Evolutionary conservation across 1,140 invertebrate species (phyloP), one percentile per base, ranked within the genome.

Genomic region (Brachionus rotundiformis): DNA sequence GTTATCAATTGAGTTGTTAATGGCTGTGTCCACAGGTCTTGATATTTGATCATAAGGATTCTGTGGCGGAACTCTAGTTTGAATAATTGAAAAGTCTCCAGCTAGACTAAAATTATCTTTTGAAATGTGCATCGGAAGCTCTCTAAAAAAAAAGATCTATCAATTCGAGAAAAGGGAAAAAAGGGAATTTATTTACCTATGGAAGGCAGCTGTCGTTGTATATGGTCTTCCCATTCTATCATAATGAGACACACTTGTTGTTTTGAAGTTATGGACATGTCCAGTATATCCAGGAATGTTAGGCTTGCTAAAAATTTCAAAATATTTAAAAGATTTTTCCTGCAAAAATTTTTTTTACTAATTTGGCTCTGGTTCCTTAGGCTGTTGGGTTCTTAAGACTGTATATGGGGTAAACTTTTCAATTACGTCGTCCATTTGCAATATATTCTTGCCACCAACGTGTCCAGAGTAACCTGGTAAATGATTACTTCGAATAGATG

Each of bases 201-300:
- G 59, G 41, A n/a, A 79, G 25, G 76, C 76, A 33, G 76, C 76
- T 19, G 47, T 79, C 8, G 76, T 79, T 33, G 76, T 79, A 19
- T 79, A 79, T 23, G 76, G 47, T 59, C 47, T 63, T 31, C 76
- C 76, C 13, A 59, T 23, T 33, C 27, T 33, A 41, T 63, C 59
- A 41, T 79, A 79, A 63, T 79, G 76, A 29, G 76, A 79, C 10
- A 79, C 76, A 41, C 47, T 54, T 10, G 44, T 79, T 25, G 59
- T 63, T 31, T 79, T 79, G 25, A 59, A 79, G n/a, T 79, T 36
- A 16, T 79, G 76, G 4, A 36, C 16, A 39, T 59, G 76, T 16
- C 76, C 76, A 59, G 76, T 79, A 23, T 79, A 79, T 39, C 76
- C 47, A 54, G 76, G 76, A 27, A 79, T 79, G 23, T 79, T 79